Evolutionary conservation across 2,797 vertebrate species (phyloP).

Genomic region (Malacoctenus gilli): DNA sequence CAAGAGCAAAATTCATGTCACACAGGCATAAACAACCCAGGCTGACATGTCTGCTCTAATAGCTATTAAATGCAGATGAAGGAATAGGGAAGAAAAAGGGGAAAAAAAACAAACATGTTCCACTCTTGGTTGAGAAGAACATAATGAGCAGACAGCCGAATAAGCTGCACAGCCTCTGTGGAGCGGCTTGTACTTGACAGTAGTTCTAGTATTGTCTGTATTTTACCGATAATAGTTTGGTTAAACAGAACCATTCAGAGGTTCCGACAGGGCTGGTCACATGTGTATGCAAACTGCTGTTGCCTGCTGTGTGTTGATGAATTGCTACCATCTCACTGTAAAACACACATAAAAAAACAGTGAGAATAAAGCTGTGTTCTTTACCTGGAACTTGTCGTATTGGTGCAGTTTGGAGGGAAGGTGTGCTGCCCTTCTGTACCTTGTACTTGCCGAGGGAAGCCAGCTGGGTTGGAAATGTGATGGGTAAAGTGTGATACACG

Average conservation of each 20-base stretch:
- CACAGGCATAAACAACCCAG: conserved; percentile 28
- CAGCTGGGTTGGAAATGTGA: too few relatives aligned
- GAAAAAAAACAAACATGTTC: conserved; percentile 10
- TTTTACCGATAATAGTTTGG: conserved; percentile 21
- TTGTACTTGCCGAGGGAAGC: too few relatives aligned
- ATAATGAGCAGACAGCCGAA: conserved; percentile 38
- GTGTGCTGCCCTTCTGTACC: too few relatives aligned
- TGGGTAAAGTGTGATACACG: too few relatives aligned
- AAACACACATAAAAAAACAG: too few relatives aligned
- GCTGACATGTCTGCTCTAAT: conserved; percentile 30
- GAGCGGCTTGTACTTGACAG: conserved; percentile 15
- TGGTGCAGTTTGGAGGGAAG: too few relatives aligned
- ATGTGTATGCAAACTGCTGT: neutral
- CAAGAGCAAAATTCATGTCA: conserved; percentile 43
- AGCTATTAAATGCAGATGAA: conserved; percentile 34
- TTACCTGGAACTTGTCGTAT: too few relatives aligned
- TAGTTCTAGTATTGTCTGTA: conserved; percentile 2
- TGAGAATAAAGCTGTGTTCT: too few relatives aligned
- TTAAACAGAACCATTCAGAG: neutral
- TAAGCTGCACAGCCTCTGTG: conserved; percentile 3
- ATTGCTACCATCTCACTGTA: too few relatives aligned
- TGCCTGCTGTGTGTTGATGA: neutral
- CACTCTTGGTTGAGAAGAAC: conserved; percentile 16
- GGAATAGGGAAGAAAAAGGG: too few relatives aligned
- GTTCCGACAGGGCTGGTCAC: too few relatives aligned